Percentiles rank a stretch among this genome's conserved stretches.
Conservation (phyloP, 2,113 vertebrate genomes). For the Labeo rohita region DNA sequence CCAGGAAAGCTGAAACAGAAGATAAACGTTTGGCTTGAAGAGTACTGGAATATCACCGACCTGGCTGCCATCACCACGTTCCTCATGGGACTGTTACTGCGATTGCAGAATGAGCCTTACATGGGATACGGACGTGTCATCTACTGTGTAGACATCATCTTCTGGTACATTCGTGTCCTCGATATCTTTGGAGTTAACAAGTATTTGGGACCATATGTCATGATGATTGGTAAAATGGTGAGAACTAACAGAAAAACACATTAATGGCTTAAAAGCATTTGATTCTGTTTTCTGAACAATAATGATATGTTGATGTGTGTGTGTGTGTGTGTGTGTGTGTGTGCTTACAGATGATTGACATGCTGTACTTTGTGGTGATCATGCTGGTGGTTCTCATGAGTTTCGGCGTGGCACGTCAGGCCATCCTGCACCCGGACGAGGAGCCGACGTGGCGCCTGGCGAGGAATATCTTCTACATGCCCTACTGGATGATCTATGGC, state of each 20-base stretch:
- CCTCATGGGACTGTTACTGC: constrained; percentile 87
- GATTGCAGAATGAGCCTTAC: constrained; percentile 92
- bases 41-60: constrained; percentile 99
- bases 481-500: constrained; percentile 99
- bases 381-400: constrained; percentile 99
- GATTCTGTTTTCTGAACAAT: neutral
- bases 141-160: constrained; percentile 98
- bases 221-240: constrained; percentile 99
- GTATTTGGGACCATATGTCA: constrained; percentile 96
- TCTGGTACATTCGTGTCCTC: constrained; percentile 98
- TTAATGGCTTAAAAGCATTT: neutral
- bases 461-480: constrained; percentile 99
- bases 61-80: constrained; percentile 90
- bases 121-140: constrained; percentile 97
- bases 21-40: constrained; percentile 97
- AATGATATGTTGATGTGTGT: neutral
- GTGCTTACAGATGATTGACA: constrained; percentile 92
- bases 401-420: constrained; percentile 95
- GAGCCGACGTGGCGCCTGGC: constrained; percentile 96
- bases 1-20: constrained; percentile 97
- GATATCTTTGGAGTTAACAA: constrained; percentile 99
- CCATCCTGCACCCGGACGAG: constrained; percentile 96
- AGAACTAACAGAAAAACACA: constrained; percentile 41
- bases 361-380: constrained; percentile 99
- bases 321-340: neutral